Conservation (phyloP, 2,888 invertebrate genomes). For the Pheosia gnoma region DNA sequence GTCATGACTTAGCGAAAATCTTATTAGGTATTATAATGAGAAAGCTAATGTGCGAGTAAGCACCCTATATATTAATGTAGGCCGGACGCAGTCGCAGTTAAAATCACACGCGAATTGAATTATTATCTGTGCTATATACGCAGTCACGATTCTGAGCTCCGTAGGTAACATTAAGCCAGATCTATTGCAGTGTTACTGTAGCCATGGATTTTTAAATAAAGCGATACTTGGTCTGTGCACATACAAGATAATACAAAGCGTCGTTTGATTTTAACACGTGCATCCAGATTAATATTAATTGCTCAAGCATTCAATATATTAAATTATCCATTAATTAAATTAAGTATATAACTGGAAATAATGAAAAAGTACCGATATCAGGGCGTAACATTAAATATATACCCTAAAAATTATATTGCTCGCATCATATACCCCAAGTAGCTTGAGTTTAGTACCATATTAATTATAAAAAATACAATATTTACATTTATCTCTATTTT, state of each 20-base stretch:
- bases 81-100: constrained; percentile 1
- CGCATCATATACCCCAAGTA: constrained; percentile 54
- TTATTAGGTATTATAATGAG: constrained; percentile 25
- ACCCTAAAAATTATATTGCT: constrained; percentile 47
- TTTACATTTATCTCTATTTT: constrained; percentile 57
- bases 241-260: neutral
- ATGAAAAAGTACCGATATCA: constrained; percentile 56
- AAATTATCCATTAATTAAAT: constrained; percentile 58
- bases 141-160: too few relatives aligned
- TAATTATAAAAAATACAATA: constrained; percentile 63
- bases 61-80: constrained; percentile 47
- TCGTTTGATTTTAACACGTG: constrained; percentile 26
- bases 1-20: constrained; percentile 45
- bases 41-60: constrained; percentile 49
- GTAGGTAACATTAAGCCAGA: too few relatives aligned
- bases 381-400: constrained; percentile 42
- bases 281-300: constrained; percentile 33
- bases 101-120: constrained; percentile 17
- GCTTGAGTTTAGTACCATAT: constrained; percentile 54
- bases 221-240: too few relatives aligned
- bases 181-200: too few relatives aligned
- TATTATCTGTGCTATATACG: too few relatives aligned
- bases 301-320: constrained; percentile 62
- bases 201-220: too few relatives aligned
- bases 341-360: constrained; percentile 35